Conservation (phyloP, 2,113 vertebrate genomes). For the Cyanoramphus novaezelandiae region DNA sequence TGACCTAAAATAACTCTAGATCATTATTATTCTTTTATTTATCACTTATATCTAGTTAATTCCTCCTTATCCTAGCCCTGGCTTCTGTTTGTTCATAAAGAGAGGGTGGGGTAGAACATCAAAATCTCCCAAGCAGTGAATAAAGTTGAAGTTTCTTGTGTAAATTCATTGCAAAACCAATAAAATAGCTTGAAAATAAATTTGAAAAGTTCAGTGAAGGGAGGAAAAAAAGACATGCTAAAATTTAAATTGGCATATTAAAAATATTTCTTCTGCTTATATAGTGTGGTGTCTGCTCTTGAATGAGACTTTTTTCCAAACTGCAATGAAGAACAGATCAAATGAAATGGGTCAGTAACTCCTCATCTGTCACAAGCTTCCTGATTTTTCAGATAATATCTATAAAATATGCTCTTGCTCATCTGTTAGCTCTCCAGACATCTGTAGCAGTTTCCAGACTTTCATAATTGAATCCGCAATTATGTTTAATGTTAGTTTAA, state of each 20-base stretch:
- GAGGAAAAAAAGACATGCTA: neutral
- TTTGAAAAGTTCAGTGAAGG: neutral
- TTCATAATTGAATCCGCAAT: neutral
- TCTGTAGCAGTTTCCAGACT: slow-evolving; percentile 5
- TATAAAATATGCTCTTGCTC: neutral
- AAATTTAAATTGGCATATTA: neutral
- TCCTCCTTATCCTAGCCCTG: neutral
- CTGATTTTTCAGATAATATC: neutral
- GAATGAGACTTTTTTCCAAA: neutral
- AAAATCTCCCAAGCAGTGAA: neutral
- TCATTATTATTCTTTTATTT: neutral
- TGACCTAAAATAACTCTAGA: neutral
- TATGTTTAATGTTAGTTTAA: neutral
- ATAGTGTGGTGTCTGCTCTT: neutral
- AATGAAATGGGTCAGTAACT: slow-evolving; percentile 18
- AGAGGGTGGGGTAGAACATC: neutral
- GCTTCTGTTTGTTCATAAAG: neutral
- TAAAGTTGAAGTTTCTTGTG: neutral
- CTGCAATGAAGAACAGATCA: slow-evolving; percentile 23
- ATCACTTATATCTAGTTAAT: neutral
- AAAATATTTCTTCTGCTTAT: neutral
- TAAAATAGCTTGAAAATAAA: neutral
- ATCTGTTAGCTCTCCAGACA: neutral
- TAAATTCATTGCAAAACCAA: slow-evolving; percentile 14
- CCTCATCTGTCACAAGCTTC: neutral